Conservation (phyloP, 1,140 invertebrate species). For the Cylas formicarius region DNA sequence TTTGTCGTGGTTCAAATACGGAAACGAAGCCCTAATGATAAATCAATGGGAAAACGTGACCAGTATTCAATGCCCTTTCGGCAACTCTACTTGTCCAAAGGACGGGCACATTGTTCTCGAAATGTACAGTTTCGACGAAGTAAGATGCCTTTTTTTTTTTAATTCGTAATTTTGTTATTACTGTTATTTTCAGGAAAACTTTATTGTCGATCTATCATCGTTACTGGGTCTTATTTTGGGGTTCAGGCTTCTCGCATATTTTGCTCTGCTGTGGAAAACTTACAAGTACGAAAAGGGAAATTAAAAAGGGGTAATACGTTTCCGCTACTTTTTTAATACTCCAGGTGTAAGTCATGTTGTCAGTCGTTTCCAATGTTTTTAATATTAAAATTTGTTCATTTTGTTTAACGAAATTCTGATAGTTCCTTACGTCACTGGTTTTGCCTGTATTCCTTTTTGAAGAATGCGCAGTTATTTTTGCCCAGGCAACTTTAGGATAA, state of each 20-base stretch:
- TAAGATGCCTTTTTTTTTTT: constrained; percentile 35
- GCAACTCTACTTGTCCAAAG: constrained; percentile 61
- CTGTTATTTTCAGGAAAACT: constrained; percentile 33
- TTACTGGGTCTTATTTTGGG: constrained; percentile 65
- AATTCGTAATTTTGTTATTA: constrained; percentile 6
- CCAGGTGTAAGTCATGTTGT: no score
- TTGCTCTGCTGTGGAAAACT: constrained; percentile 60
- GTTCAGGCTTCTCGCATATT: constrained; percentile 69
- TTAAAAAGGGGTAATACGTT: no score
- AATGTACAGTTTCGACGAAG: constrained; percentile 69
- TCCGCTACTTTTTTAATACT: no score
- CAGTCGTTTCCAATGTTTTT: no score
- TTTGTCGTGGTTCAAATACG: constrained; percentile 92
- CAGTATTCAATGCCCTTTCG: constrained; percentile 63
- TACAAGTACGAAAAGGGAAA: constrained; percentile 40
- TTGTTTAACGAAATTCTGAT: no score
- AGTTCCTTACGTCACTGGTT: no score
- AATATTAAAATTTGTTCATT: no score
- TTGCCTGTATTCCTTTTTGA: no score
- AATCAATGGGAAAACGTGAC: constrained; percentile 85
- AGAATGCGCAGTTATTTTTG: no score
- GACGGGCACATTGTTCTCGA: constrained; percentile 72
- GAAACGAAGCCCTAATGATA: constrained; percentile 86
- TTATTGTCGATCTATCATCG: constrained; percentile 61
- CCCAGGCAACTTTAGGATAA: no score